Evolutionary conservation across 2,797 vertebrate species (phyloP), one percentile per base, ranked within the genome.

Genomic region (Typhlichthys eigenmanni): DNA sequence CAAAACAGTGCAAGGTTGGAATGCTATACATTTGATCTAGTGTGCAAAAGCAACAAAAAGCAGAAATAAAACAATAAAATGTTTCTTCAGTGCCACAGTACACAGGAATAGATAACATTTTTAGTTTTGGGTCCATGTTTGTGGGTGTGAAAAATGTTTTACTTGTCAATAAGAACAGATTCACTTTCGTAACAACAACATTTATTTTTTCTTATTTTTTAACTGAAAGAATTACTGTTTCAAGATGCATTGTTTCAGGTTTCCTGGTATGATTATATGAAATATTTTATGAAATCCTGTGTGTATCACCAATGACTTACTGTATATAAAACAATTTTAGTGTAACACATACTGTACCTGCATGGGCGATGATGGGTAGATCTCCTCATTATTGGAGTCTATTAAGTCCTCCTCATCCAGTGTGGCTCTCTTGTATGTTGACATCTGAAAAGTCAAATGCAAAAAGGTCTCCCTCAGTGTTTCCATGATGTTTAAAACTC

Each of bases 401-500:
- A 97, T 88, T 78, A 98, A 91, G 50, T 97, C 95, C 74, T 99
- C 97, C 10, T 98, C 97, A 0, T 98, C 97, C 86, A 97, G 78
- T 0, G 97, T 98, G 0, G 96, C 95, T 70, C 95, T 89, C 82
- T 96, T 98, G 83, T 98, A 98, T 2, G 94, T 85, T 9, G 97
- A 98, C 96, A 99, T 97, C 97, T 99, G 95, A 83, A 91, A 93
- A 38, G 92, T 92, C 86, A 97, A 91, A 83, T 92, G 91, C 66
- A 94, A 85, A 89, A 95, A 76, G 14, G 94, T 92, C 70, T 94
- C 87, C 74, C 94, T 97, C 66, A 96, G 91, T 2, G 85, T 50
- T 79, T 96, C 95, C 95, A 97, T 96, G 71, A 66, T 82, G 9
- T 59, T 63, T 24, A 14, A 50, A 16, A n/a, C 11, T 47, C 52